Base-by-base conservation (phyloP, 2,888 invertebrate species). In the Parnassius smintheus region DNA sequence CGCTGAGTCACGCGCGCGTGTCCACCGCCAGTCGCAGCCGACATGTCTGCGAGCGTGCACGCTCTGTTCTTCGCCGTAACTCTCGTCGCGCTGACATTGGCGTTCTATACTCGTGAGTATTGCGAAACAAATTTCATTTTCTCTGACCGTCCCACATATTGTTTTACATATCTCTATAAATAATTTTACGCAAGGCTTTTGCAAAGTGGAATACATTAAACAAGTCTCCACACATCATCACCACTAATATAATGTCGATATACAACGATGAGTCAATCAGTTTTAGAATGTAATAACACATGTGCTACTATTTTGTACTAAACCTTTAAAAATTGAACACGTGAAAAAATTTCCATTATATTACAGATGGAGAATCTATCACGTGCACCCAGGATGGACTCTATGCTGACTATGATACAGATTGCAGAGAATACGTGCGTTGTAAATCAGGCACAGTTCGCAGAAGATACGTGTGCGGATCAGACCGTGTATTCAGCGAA, bases 401-500 rank as follows among this genome's bases (percentile, higher is more conserved):
- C 57, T 79, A 81, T 69, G 86, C 91, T 22, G 89, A 92, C 73
- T 88, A 88, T 77, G 85, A 86, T 25, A 80, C 80, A 58, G 83
- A 83, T 48, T 92, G 92, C 69, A 83, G 82, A 59, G 86, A 89
- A 71, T 92, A 92, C 73, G 83, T 86, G 65, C 82, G 86, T 64
- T 92, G 92, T 75, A 71, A 75, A 53, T 79, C 75, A 45, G 87
- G 89, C 49, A 67, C 61, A 25, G 73, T 79, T 61, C 76, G 73
- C 60, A 80, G 80, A 11, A 82, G 84, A 42, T 91, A 91, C 73
- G 69, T 75, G 52, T 92, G 92, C 72, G 81, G 77, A 8, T 68
- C 77, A 10, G 91, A 84, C 11, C 83, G 89, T 18, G 82, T 81
- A 58, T 92, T 92, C 78, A 91, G 87, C 75, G 87, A 87, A 67